phyloP scores from a whole-genome alignment of 2,797 vertebrate species.

The Gymnoscopelus microlampas region DNA sequence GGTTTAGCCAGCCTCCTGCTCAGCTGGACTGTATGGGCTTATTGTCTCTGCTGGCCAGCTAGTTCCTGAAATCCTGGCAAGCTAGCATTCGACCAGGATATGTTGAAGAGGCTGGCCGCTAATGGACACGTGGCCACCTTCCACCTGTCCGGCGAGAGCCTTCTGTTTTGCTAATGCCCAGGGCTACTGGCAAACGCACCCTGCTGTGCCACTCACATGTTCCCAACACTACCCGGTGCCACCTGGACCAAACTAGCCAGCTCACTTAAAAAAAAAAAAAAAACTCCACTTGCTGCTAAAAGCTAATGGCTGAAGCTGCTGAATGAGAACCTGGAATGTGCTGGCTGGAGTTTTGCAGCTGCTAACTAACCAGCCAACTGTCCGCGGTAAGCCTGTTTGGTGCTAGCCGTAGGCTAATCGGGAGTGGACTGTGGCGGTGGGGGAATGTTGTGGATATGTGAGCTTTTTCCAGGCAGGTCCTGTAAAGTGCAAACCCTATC shows the following conservation, averaged over 20 bases:
- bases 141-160: constrained; percentile 20
- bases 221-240: background rate
- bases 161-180: constrained; percentile 20
- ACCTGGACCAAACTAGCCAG: background rate
- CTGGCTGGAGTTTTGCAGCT: too few species aligned
- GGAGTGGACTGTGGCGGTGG: background rate
- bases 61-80: background rate
- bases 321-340: background rate
- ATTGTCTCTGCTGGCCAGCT: constrained; percentile 7
- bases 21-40: background rate
- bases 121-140: constrained; percentile 25
- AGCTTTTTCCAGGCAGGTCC: background rate
- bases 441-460: background rate
- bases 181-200: constrained; percentile 1
- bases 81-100: background rate
- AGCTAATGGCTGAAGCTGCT: background rate
- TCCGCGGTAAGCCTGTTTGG: background rate
- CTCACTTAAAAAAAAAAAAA: too few species aligned
- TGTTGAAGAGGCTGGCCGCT: constrained; percentile 5
- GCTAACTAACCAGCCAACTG: too few species aligned
- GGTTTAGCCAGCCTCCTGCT: background rate
- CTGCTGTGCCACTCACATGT: background rate
- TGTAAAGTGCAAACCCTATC: constrained; percentile 6
- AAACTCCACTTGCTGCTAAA: background rate
- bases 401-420: constrained; percentile 7